Base-by-base conservation (phyloP, 2,888 invertebrate genomes). In the Cabera pusaria region DNA sequence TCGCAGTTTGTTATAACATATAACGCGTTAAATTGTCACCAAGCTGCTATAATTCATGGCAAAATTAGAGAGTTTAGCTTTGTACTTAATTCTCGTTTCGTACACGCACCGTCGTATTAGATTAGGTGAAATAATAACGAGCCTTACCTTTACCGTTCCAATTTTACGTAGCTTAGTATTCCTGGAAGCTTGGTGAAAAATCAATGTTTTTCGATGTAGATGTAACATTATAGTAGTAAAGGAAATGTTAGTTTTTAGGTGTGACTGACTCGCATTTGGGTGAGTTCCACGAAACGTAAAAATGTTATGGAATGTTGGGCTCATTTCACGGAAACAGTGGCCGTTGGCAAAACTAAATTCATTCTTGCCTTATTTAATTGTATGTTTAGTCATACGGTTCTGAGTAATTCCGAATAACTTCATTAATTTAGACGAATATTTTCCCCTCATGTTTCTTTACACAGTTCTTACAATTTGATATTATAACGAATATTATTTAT, bases 41-140 rank as follows among this genome's bases (percentile, higher is more conserved):
- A 53, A 44, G 43, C 48, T 52, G 54, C 66, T 54, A 65, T 73
- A 72, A 75, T 64, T 74, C 71, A 72, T 59, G 62, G 53, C 50
- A 56, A 69, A 75, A 76, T 80, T 74, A 75, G 71, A 63, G 62
- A 75, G 54, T 70, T 66, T 66, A 60, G 59, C 64, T 60, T 49
- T 58, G 57, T 65, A 69, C 63, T 67, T 69, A 66, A 76, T 77
- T 72, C 69, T 70, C 66, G 66, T 76, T 76, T 68, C 44, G 35
- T 28, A 44, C 37, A 47, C 49, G 41, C 51, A 46, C 38, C 22
- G 32, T 18, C 20, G 22, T 35, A 38, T 46, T 49, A 44, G 45
- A 49, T 49, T 45, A 45, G 37, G 34, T 38, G 39, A 45, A 35
- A 45, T 44, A 38, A 44, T 40, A 46, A 44, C 21, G 36, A 37